Evolutionary conservation across 2,888 invertebrate genomes (phyloP).

Genomic region (Drosophila recens): DNA sequence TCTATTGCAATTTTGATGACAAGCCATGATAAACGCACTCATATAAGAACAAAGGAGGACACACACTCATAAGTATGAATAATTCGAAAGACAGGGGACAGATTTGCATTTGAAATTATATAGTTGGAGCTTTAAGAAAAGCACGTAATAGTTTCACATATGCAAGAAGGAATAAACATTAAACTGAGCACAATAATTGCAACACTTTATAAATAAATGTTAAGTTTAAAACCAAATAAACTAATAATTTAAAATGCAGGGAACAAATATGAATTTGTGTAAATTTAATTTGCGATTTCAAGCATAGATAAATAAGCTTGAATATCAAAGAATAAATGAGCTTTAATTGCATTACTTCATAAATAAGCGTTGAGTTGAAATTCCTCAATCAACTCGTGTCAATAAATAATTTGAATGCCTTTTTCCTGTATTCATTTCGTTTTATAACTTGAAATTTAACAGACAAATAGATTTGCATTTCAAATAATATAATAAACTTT

Average conservation of each 20-base stretch:
- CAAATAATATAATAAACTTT: background rate
- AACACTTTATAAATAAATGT: background rate
- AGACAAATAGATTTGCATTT: background rate
- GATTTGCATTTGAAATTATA: constrained; percentile 22
- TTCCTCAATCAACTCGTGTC: background rate
- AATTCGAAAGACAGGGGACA: constrained; percentile 11
- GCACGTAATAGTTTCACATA: background rate
- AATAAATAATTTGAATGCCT: background rate
- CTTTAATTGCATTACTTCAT: background rate
- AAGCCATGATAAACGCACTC: constrained; percentile 18
- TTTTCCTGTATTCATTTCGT: background rate
- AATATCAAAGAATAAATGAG: too few species aligned
- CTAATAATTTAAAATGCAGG: too few species aligned
- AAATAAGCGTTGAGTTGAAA: background rate
- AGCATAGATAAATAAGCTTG: too few species aligned
- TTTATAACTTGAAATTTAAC: too few species aligned
- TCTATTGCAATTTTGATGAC: constrained; percentile 31
- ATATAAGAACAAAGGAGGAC: constrained; percentile 1
- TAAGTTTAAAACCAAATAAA: background rate
- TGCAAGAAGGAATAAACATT: background rate
- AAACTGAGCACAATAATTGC: background rate
- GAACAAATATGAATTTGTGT: too few species aligned
- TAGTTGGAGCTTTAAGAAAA: constrained; percentile 4
- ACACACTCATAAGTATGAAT: constrained; percentile 17
- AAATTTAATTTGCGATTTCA: too few species aligned